Percentiles rank a stretch among this genome's conserved stretches.
Evolutionary conservation across 2,797 vertebrate genomes (phyloP).

Genomic region (Rhynchotus rufescens): DNA sequence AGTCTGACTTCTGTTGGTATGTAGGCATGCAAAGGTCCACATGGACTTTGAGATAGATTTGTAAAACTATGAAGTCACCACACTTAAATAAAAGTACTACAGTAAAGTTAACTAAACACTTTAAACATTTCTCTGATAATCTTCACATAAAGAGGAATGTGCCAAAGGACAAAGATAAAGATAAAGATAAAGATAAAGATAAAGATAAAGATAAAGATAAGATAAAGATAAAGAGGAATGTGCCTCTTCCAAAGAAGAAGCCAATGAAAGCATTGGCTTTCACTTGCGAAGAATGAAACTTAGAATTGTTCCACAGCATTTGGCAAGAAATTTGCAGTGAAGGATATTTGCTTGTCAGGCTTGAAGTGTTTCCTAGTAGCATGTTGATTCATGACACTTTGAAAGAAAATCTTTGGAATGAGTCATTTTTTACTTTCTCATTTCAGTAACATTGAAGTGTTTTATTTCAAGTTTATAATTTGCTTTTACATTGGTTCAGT

Average conservation of each 20-base stretch:
- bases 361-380: background rate
- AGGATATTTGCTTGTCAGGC: background rate
- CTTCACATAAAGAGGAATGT: background rate
- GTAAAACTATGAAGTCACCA: background rate
- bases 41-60: background rate
- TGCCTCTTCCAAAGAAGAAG: no score
- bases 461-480: conserved; percentile 7
- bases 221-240: background rate
- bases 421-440: background rate
- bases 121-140: background rate
- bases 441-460: background rate
- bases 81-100: background rate
- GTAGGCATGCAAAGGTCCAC: background rate
- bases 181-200: no score
- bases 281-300: background rate
- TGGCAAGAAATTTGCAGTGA: background rate
- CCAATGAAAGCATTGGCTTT: background rate
- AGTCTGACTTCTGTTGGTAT: background rate
- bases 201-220: no score
- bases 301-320: background rate
- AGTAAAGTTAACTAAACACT: background rate
- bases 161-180: no score
- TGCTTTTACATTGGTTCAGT: background rate
- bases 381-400: background rate
- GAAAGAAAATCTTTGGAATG: background rate